Evolutionary conservation across 2,113 vertebrate species (phyloP), one percentile per base, ranked within the genome.

Genomic region (Oncorhynchus mykiss): DNA sequence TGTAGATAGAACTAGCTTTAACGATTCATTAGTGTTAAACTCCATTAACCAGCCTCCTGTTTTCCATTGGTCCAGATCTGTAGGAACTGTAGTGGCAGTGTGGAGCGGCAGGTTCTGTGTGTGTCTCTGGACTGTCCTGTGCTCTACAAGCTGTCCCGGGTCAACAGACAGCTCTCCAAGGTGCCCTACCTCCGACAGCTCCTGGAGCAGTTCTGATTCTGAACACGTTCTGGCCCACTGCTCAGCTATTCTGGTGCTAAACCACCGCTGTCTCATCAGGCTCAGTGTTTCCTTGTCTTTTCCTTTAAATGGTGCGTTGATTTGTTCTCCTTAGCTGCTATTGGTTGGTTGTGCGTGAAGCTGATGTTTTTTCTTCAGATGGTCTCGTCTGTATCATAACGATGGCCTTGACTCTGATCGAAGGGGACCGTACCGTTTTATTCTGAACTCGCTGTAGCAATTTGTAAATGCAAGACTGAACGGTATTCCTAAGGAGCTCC

Each of bases 121-220:
- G 92, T 96, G 70, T 97, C 97, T 49, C 92, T 99, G 85, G 96
- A 97, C 91, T 99, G 97, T 69, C 97, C 97, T 0, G 93, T 99
- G 20, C 94, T 99, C 73, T 98, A 96, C 94, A 97, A 97, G 90
- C 92, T 99, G 81, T 95, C 95, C 73, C 91, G 94, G 79, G 95
- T 97, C 74, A 95, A 91, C 80, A 92, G 97, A 84, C 95, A 96
- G 90, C 93, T 99, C 75, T 94, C 95, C 67, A 96, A 94, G 93
- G 96, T 95, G 39, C 96, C 98, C 0, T 99, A 99, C 87, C 95
- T 99, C 76, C 96, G 96, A 72, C 97, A 98, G 81, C 94, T 99
- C 62, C 93, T 99, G 85, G 96, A 99, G 85, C 96, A 98, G 94
- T 98, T 99, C 91, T 99, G 93, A 96, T 97, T 99, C 91, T 99